Evolutionary conservation across 2,888 invertebrate genomes (phyloP), one percentile per base, ranked within the genome.

Genomic region (Elegia similella): DNA sequence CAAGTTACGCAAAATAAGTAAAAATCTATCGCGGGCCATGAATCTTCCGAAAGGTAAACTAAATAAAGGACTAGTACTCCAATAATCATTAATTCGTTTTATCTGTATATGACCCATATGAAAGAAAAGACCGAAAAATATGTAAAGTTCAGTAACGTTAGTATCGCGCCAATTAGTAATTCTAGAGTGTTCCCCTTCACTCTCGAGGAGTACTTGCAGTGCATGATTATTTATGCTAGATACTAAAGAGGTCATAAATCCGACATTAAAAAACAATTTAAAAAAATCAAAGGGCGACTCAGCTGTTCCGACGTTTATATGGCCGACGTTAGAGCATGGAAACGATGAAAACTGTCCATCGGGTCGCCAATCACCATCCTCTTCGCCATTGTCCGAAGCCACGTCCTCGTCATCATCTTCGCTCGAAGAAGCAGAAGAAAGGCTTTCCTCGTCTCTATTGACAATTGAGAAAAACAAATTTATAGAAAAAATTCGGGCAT

Each of bases 1-100:
- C 30, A 55, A 46, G 38, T 55, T 48, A 13, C 44, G 55, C 17
- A 52, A 42, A 23, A 52, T 42, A 42, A 52, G 13, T 29, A 52
- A 55, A 55, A 55, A 55, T 48, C 55, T 55, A 55, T 55, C 55
- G 38, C 55, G 55, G 29, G 38, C 48, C 42, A 52, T 52, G 42
- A 52, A 52, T 6, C 42, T 52, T 42, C 17, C 42, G 42, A 52
- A 52, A 3, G 52, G 42, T 10, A 46, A 16, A 17, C 16, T 23
- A 30, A 46, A 55, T 34, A 55, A 30, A 10, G 23, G 7, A 12
- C 17, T 12, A 12, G 7, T 32, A 15, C 17, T 55, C 55, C 46
- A 55, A 38, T 55, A 55, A 46, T 55, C 55, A 12, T 55, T 55
- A 29, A 55, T 34, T 32, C 34, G 13, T 12, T 17, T 55, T 38